Evolutionary conservation across 2,113 vertebrate species (phyloP), one percentile per base, ranked within the genome.

Genomic region (Epinephelus fuscoguttatus): DNA sequence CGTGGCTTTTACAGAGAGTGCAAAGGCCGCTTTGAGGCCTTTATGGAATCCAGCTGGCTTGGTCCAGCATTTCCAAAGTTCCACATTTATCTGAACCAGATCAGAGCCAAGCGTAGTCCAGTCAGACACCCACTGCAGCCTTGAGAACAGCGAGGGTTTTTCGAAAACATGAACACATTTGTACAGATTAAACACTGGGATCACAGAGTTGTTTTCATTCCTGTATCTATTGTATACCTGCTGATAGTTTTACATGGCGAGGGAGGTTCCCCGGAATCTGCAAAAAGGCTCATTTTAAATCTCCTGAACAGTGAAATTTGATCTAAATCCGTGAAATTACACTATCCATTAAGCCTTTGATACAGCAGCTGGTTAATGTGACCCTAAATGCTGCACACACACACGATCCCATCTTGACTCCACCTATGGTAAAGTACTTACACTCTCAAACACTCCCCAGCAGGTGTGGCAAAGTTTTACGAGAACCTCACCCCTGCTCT

Each of bases 41-140:
- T 94, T 94, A 94, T 92, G 80, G 78, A 85, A 92, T 92, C 94
- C 94, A 94, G 94, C 90, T 93, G 93, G 75, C 81, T 77, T 47
- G 56, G 70, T 88, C 61, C 74, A 63, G 74, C 75, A 67, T 85
- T 89, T 87, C 52, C 86, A 87, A 81, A 94, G 84, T 84, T 90
- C 56, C 75, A 71, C 81, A 69, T 90, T 90, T 89, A 90, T 91
- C 88, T 86, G 76, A 84, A 82, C 70, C 78, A 77, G 77, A 90
- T 91, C 86, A 87, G 71, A 90, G 81, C 71, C 77, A 61, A 84
- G 75, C 42, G 0, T 9, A 71, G 82, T 81, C 81, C 80, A 82
- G 69, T 81, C 81, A 75, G 67, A 79, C 78, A 81, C 47, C 52
- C 57, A 42, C 60, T 69, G 15, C 60, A 80, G 78, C 61, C 61